Conservation (phyloP, 2,888 invertebrate genomes). For the Atherix ibis region DNA sequence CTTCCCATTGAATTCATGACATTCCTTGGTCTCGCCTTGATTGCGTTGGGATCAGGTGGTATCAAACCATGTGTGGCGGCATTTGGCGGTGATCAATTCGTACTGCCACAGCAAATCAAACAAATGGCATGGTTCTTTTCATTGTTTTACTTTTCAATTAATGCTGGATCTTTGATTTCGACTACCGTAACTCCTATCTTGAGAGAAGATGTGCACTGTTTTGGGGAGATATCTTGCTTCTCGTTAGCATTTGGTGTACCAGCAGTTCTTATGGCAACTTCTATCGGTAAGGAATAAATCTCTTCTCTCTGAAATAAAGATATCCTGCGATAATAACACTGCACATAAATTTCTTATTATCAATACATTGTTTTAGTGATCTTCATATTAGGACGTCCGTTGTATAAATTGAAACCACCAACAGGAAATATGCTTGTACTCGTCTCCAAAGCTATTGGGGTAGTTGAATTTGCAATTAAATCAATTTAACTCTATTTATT, state of each 20-base stretch:
- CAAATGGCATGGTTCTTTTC: slow-evolving; percentile 58
- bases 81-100: slow-evolving; percentile 70
- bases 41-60: slow-evolving; percentile 63
- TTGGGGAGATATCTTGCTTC: slow-evolving; percentile 49
- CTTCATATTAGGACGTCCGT: slow-evolving; percentile 48
- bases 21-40: slow-evolving; percentile 47
- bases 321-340: no score
- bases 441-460: slow-evolving; percentile 46
- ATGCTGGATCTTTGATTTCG: slow-evolving; percentile 52
- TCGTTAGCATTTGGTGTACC: slow-evolving; percentile 64
- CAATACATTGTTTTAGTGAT: slow-evolving; percentile 40
- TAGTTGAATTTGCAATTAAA: slow-evolving; percentile 33
- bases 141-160: slow-evolving; percentile 53
- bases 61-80: slow-evolving; percentile 72
- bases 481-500: no score
- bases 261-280: slow-evolving; percentile 50
- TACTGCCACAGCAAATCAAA: slow-evolving; percentile 43
- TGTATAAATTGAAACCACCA: slow-evolving; percentile 48
- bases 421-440: slow-evolving; percentile 52
- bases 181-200: slow-evolving; percentile 59
- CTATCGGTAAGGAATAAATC: slow-evolving; percentile 44
- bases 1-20: slow-evolving; percentile 39
- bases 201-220: slow-evolving; percentile 48
- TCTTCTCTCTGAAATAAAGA: no score
- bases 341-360: no score